Evolutionary conservation across 2,113 vertebrate genomes (phyloP), one percentile per base, ranked within the genome.

Genomic region (Garra rufa): DNA sequence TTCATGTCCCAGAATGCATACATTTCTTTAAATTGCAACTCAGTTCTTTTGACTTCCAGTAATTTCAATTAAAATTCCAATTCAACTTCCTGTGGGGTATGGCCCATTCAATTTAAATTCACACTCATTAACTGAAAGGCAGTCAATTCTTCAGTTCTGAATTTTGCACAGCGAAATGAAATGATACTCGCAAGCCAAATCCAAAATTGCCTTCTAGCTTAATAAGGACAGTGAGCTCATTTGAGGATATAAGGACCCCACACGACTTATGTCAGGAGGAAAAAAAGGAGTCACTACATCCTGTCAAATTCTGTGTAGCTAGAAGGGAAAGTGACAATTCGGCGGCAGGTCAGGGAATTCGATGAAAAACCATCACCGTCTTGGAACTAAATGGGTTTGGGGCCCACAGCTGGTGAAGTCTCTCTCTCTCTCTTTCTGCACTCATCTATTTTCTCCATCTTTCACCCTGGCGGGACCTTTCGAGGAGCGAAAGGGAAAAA

Each of bases 381-480:
- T 34, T 34, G 34, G 34, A 34, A 34, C 34, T 34, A 34, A 34
- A 34, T 34, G 34, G 34, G 34, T 34, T 34, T 34, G 34, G 34
- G 34, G 34, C 34, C 2, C 34, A 34, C 34, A 34, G 34, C 34
- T 34, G 34, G 34, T 55, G 74, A 73, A 73, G 67, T 4, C 34
- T 74, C 73, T 82, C 59, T 84, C 78, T 84, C 78, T 83, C 76
- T 69, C 67, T 81, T 81, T 78, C 34, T 57, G 30, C 70, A 8
- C 55, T 74, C 69, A 65, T 82, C 81, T 77, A 77, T 38, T 77
- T 77, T 77, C 52, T 57, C 30, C 48, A 71, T 81, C 44, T 88
- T 77, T 57, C 76, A 44, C 79, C 78, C 85, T 52, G 67, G 41
- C 83, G 79, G 61, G 76, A 87, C 43, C 83, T 83, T 85, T 70